These are phyloP conservation scores for Bombus huntii DNA, from an alignment of 1,140 invertebrate genomes.

Conservation along the genomic window DNA sequence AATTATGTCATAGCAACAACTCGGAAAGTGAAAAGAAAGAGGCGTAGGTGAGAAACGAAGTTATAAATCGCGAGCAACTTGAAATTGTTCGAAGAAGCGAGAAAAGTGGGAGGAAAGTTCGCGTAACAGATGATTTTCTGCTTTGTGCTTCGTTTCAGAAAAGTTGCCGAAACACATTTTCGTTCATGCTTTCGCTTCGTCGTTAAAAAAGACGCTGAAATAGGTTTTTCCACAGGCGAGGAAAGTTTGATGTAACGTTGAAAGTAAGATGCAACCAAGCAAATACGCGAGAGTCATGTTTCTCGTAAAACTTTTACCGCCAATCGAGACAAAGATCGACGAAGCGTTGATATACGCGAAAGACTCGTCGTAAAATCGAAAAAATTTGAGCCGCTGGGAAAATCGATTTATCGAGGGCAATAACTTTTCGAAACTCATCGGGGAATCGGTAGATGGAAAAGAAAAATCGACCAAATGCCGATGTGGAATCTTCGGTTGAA, in stretches of 20 bases:
- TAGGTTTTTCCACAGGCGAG: constrained; percentile 1
- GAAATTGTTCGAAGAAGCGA: neutral
- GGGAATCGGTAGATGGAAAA: too few relatives aligned
- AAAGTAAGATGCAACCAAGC: constrained; percentile 4
- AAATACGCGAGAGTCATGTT: neutral
- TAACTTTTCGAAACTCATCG: neutral
- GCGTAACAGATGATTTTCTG: neutral
- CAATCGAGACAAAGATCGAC: neutral
- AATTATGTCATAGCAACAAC: neutral
- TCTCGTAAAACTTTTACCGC: constrained; percentile 31
- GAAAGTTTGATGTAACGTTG: constrained; percentile 20
- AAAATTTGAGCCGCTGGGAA: neutral
- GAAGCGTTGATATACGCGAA: neutral
- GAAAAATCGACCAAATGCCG: too few relatives aligned
- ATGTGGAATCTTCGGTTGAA: neutral
- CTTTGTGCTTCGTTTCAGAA: too few relatives aligned
- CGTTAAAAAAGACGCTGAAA: constrained; percentile 8
- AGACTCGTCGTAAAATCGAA: neutral
- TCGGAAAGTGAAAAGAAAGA: too few relatives aligned
- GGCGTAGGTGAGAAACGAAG: neutral
- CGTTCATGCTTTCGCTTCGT: neutral
- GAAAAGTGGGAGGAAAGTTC: neutral
- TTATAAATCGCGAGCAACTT: neutral
- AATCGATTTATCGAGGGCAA: neutral
- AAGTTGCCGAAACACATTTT: neutral